These are phyloP conservation scores for Ascidia mentula DNA, from an alignment of 23 tunicate species.

Conservation along the genomic window DNA sequence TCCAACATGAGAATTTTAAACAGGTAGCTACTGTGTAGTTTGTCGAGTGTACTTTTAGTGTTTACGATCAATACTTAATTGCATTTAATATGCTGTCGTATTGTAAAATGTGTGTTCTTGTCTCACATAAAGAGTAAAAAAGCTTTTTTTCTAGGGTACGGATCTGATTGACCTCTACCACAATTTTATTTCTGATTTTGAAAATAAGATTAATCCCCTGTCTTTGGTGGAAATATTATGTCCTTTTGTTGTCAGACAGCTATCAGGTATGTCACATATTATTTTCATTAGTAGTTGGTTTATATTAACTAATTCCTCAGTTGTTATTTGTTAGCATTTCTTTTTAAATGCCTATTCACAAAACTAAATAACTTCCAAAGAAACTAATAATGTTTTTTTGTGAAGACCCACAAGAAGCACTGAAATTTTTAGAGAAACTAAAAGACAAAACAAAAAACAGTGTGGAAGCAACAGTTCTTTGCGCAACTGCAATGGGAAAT, in stretches of 20 bases:
- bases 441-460: constrained; percentile 76
- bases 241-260: constrained; percentile 81
- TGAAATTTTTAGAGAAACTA: constrained; percentile 60
- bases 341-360: not conserved
- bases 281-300: too few species aligned
- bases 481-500: constrained; percentile 77
- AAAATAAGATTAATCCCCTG: constrained; percentile 79
- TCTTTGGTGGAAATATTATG: constrained; percentile 88
- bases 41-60: not conserved
- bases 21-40: constrained; percentile 9
- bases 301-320: too few species aligned
- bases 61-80: not conserved
- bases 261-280: too few species aligned
- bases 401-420: constrained; percentile 63
- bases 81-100: not conserved
- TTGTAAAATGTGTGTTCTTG: not conserved
- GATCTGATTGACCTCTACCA: constrained; percentile 64
- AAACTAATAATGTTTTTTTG: not conserved
- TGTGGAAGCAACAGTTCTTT: constrained; percentile 62
- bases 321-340: too few species aligned
- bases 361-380: not conserved
- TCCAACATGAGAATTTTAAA: constrained; percentile 38
- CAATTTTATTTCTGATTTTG: constrained; percentile 75
- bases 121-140: too few species aligned
- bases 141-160: constrained; percentile 37